phyloP scores from a whole-genome alignment of 1,140 invertebrate species.

The Helicoverpa zea region DNA sequence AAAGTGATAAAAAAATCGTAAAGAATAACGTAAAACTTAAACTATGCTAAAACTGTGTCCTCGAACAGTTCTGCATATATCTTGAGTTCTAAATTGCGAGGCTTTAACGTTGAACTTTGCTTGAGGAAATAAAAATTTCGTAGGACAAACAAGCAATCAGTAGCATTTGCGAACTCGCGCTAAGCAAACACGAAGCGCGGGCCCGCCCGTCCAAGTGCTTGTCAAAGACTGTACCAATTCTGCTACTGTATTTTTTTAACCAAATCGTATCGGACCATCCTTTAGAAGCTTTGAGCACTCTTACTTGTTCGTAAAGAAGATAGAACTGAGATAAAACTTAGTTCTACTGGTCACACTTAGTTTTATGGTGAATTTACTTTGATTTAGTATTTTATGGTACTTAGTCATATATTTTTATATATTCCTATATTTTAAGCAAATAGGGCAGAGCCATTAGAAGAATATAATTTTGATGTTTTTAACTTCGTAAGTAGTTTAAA shows the following conservation, averaged over 20 bases:
- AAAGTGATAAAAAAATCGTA: background rate
- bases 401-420: too few relatives aligned
- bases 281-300: conserved; percentile 54
- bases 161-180: conserved; percentile 77
- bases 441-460: too few relatives aligned
- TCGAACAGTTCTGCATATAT: conserved; percentile 17
- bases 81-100: conserved; percentile 57
- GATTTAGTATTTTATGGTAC: background rate
- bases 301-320: conserved; percentile 8
- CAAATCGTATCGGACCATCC: conserved; percentile 58
- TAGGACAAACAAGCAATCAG: conserved; percentile 82
- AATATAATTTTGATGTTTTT: too few relatives aligned
- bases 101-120: conserved; percentile 62
- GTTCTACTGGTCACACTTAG: background rate
- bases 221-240: conserved; percentile 73
- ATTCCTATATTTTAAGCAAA: too few relatives aligned
- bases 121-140: conserved; percentile 76
- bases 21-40: conserved; percentile 5
- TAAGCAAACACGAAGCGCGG: conserved; percentile 70
- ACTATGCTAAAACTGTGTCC: conserved; percentile 31
- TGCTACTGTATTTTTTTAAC: conserved; percentile 66
- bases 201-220: conserved; percentile 66
- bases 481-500: too few relatives aligned
- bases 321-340: conserved; percentile 1
- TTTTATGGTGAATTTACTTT: conserved; percentile 1